Percentiles rank a stretch among this genome's conserved stretches.
Conservation (phyloP, 92 coral and sea anemone species). For the Micromussa lordhowensis region DNA sequence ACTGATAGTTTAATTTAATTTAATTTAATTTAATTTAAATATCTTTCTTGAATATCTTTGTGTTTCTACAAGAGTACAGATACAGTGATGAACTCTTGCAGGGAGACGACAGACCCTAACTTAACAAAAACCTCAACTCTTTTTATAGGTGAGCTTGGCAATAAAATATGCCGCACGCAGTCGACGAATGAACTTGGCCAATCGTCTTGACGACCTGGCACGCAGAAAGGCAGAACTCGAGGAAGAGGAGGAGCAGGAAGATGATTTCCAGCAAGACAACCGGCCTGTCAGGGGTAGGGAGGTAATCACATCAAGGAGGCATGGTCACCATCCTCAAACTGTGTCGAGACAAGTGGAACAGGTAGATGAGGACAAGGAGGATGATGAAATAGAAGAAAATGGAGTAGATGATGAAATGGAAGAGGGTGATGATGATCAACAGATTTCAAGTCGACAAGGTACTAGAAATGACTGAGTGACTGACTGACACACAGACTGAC, state of each 20-base stretch:
- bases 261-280: slow-evolving; percentile 30
- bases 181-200: slow-evolving; percentile 92
- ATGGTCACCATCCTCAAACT: neutral
- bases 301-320: neutral
- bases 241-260: slow-evolving; percentile 71
- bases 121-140: neutral
- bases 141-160: slow-evolving; percentile 90
- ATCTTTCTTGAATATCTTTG: too few relatives aligned
- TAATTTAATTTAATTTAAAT: too few relatives aligned
- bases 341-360: slow-evolving; percentile 24
- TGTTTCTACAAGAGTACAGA: too few relatives aligned
- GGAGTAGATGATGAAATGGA: slow-evolving; percentile 45
- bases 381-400: slow-evolving; percentile 51
- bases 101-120: too few relatives aligned
- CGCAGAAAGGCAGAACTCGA: slow-evolving; percentile 89
- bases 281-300: slow-evolving; percentile 14
- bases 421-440: slow-evolving; percentile 46
- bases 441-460: slow-evolving; percentile 30
- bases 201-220: slow-evolving; percentile 87
- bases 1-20: too few relatives aligned
- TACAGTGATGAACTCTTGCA: too few relatives aligned
- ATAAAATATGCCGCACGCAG: slow-evolving; percentile 93
- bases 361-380: slow-evolving; percentile 53
- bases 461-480: neutral
- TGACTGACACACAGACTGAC: too few relatives aligned